phyloP scores from a whole-genome alignment of 2,113 vertebrate species.

The Tetraodon nigroviridis region DNA sequence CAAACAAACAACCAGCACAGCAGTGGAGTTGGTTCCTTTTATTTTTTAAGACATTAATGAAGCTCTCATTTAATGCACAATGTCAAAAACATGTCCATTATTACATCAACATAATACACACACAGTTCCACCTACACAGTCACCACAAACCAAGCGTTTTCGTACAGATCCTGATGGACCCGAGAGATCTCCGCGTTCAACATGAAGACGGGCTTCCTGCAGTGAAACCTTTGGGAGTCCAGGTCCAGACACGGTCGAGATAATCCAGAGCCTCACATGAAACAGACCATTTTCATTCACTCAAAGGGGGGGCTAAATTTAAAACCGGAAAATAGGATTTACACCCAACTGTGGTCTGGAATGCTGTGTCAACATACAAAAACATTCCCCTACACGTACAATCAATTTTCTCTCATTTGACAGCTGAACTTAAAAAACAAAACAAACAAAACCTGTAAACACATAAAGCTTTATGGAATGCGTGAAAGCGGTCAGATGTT shows the following conservation, averaged over 20 bases:
- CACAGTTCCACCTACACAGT: constrained; percentile 53
- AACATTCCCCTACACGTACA: neutral
- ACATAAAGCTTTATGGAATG: constrained; percentile 48
- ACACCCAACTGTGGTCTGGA: constrained; percentile 29
- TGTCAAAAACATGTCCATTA: constrained; percentile 60
- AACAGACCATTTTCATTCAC: constrained; percentile 6
- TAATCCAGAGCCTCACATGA: constrained; percentile 1
- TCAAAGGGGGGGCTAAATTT: constrained; percentile 6
- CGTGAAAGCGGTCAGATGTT: constrained; percentile 7
- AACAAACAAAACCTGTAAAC: constrained; percentile 9
- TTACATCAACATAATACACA: constrained; percentile 70
- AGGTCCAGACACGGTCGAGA: constrained; percentile 1
- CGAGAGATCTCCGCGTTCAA: constrained; percentile 5
- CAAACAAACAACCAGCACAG: neutral
- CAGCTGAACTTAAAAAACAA: neutral
- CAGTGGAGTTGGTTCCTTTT: constrained; percentile 51
- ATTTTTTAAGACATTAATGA: constrained; percentile 66
- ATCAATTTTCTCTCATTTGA: neutral
- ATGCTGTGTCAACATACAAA: constrained; percentile 20
- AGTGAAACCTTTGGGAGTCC: constrained; percentile 23
- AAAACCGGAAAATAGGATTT: constrained; percentile 19
- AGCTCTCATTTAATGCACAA: constrained; percentile 58
- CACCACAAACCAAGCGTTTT: constrained; percentile 49
- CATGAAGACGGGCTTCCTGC: neutral
- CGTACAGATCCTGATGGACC: constrained; percentile 21